Percentiles rank a stretch among this genome's conserved stretches.
Evolutionary conservation across 1,140 invertebrate species (phyloP).

Genomic region (Drosophila yakuba): DNA sequence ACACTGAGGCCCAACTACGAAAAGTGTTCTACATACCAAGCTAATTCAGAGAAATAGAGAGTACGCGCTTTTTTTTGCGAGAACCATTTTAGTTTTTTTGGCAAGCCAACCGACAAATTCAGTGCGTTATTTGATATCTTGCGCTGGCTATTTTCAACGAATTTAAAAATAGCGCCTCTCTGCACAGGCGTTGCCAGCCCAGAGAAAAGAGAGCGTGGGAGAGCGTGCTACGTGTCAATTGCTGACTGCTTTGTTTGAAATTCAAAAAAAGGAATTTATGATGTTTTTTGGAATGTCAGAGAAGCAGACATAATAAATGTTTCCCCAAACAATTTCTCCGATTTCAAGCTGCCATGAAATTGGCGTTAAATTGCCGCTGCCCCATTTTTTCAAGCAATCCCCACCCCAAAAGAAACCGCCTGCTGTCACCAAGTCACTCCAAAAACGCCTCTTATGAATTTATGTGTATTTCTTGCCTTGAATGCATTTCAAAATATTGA

Average conservation of each 20-base stretch:
- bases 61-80: constrained; percentile 34
- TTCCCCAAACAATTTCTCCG: constrained; percentile 40
- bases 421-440: constrained; percentile 38
- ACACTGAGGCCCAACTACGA: constrained; percentile 48
- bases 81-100: constrained; percentile 66
- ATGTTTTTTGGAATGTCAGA: constrained; percentile 46
- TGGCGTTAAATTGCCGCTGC: constrained; percentile 40
- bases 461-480: constrained; percentile 64
- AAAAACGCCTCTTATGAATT: constrained; percentile 56
- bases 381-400: constrained; percentile 16
- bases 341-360: constrained; percentile 43
- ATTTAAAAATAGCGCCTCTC: constrained; percentile 76
- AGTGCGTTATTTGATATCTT: constrained; percentile 72
- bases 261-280: constrained; percentile 34
- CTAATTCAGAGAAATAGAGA: constrained; percentile 39
- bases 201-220: not conserved
- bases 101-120: constrained; percentile 54
- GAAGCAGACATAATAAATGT: constrained; percentile 24
- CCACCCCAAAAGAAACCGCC: constrained; percentile 17
- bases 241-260: constrained; percentile 40
- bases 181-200: constrained; percentile 58
- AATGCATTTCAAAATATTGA: constrained; percentile 44
- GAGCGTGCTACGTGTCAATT: constrained; percentile 24
- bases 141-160: constrained; percentile 54
- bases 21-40: constrained; percentile 58